These are phyloP conservation scores for Sarcophilus harrisii DNA, from an alignment of 2,797 vertebrate species.

Conservation along the genomic window DNA sequence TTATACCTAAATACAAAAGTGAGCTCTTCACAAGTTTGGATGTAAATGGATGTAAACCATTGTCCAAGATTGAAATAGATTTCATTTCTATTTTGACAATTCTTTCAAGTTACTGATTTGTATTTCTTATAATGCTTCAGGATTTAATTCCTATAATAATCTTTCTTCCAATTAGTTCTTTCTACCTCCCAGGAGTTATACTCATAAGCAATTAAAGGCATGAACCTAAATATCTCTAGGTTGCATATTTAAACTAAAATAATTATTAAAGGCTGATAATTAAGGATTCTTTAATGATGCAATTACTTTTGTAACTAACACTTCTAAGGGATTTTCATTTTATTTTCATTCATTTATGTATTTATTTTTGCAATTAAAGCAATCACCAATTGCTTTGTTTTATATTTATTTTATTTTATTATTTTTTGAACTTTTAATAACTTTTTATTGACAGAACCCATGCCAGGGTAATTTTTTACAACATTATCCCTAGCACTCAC, in stretches of 20 bases:
- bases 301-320: neutral
- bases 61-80: neutral
- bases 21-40: too few species aligned
- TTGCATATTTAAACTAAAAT: neutral
- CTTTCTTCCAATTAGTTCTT: neutral
- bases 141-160: neutral
- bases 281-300: neutral
- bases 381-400: too few species aligned
- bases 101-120: too few species aligned
- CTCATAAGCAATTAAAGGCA: neutral
- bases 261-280: neutral
- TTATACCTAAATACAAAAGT: neutral
- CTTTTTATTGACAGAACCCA: too few species aligned
- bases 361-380: too few species aligned
- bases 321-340: neutral
- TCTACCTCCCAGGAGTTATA: neutral
- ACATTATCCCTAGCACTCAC: too few species aligned
- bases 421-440: too few species aligned
- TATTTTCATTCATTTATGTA: too few species aligned
- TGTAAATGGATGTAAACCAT: too few species aligned
- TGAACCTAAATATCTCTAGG: neutral
- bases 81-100: neutral
- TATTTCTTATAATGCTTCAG: neutral
- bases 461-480: too few species aligned
- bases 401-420: too few species aligned